Evolutionary conservation across 1,140 invertebrate species (phyloP), one percentile per base, ranked within the genome.

Genomic region (Patella vulgata): DNA sequence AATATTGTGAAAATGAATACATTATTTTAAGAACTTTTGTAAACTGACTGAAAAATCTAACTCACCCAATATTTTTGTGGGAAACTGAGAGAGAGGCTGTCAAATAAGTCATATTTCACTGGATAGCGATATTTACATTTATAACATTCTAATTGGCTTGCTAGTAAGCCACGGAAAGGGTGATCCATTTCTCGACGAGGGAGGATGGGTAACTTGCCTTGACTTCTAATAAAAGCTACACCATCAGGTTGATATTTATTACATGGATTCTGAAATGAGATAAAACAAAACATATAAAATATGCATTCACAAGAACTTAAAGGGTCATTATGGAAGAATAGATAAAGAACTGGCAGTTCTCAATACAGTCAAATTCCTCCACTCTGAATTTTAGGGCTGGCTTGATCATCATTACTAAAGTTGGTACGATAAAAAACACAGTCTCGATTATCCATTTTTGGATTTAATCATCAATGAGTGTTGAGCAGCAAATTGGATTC

Each of bases 41-140:
- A n/a, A n/a, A n/a, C n/a, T n/a, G n/a, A n/a, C n/a, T n/a, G n/a
- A n/a, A n/a, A n/a, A n/a, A n/a, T n/a, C n/a, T 1, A 39, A 63
- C 70, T 83, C 79, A 67, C 85, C 79, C 67, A 77, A 42, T 71
- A 64, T 40, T 84, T 85, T 23, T 86, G 81, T 28, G 92, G 92
- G 43, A 94, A 78, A 51, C 87, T 87, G 23, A 97, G 81, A 0
- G 93, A 93, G 21, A 97, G 86, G 75, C 91, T 93, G 80, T 96
- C 93, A 76, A 95, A 93, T 77, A 93, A 93, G 78, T 96, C 94
- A 79, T 94, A 95, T 19, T 90, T 89, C 12, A 96, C 89, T 0
- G 92, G 89, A 71, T 91, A 91, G 89, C 93, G 93, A 80, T 88
- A 89, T 19, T 89, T 88, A 84, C 93, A 95, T 30, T 88, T 88